These are phyloP conservation scores for Rotaria magnacalcarata DNA, from an alignment of 2,888 invertebrate species.

Conservation along the genomic window DNA sequence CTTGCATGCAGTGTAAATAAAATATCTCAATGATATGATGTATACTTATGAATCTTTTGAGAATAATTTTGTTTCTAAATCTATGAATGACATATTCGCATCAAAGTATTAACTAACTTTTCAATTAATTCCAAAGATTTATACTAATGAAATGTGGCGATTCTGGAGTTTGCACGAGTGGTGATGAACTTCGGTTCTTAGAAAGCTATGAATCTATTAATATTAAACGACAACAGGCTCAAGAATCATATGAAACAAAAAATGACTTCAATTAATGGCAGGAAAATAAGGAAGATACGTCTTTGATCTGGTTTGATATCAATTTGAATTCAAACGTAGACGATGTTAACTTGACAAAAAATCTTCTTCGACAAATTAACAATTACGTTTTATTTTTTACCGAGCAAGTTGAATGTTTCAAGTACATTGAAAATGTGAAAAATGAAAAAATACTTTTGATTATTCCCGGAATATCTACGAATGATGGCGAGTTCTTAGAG, in stretches of 20 bases:
- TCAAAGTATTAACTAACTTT: too few relatives aligned
- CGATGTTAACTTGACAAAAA: neutral
- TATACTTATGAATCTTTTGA: too few relatives aligned
- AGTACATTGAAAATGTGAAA: neutral
- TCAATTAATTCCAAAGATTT: too few relatives aligned
- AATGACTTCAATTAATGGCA: neutral
- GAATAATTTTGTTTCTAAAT: too few relatives aligned
- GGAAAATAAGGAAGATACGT: neutral
- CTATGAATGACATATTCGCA: too few relatives aligned
- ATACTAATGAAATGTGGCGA: too few relatives aligned
- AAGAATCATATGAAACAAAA: neutral
- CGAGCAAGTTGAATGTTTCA: neutral
- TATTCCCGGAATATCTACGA: neutral
- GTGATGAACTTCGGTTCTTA: too few relatives aligned
- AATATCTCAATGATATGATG: too few relatives aligned
- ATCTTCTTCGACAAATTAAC: neutral
- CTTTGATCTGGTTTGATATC: neutral
- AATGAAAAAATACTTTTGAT: neutral
- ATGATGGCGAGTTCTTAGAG: neutral
- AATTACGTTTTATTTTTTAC: conserved; percentile 8
- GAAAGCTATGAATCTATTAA: neutral
- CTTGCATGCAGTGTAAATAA: too few relatives aligned
- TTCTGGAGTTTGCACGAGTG: too few relatives aligned
- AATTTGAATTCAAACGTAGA: neutral
- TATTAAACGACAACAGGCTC: neutral